Base-by-base conservation (phyloP, 2,797 vertebrate genomes). In the Microctenopoma stevenorrisi region DNA sequence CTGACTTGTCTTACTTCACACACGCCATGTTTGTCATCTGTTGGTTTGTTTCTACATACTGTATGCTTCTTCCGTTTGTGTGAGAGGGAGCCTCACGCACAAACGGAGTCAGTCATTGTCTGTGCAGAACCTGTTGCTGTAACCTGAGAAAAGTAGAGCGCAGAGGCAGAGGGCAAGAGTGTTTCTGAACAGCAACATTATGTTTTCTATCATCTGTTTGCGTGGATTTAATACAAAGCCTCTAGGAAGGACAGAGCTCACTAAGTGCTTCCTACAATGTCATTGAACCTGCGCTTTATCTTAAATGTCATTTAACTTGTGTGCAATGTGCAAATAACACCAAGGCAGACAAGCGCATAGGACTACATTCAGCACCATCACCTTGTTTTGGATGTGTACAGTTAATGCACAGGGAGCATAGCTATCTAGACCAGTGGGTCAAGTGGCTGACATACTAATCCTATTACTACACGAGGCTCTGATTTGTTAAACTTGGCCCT, bases 401-500 rank as follows among this genome's bases (percentile, higher is more conserved):
- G 81, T 81, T 18, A 65, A 47, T 74, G 52, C 10, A 7, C 26
- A 46, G 49, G 81, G 42, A 72, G 74, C 75, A 86, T 86, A 87
- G 85, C 66, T 84, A 87, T 90, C 47, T 88, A 87, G 88, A 89
- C 88, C 87, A 89, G 80, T 91, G 79, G 88, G 90, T 88, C 89
- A 92, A 90, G 86, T 86, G 64, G 44, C 81, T 84, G 70, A 85
- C 79, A 64, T 61, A 22, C 65, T 91, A 90, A 92, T 89, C 87
- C 82, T 81, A 81, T 93, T 90, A 90, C 26, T 14, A 66, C 79
- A 74, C 73, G 47, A 72, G 67, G 75, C 76, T 77, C 59, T 65
- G 79, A 84, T 88, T 88, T 83, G 79, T 82, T 78, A 75, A 88
- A 87, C 70, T 83, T 83, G 74, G 62, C 73, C 72, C 77, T 90